Percentiles rank a stretch among this genome's conserved stretches.
These are phyloP conservation scores for Drosophila macrospina DNA, from an alignment of 2,888 invertebrate genomes.

Conservation along the genomic window DNA sequence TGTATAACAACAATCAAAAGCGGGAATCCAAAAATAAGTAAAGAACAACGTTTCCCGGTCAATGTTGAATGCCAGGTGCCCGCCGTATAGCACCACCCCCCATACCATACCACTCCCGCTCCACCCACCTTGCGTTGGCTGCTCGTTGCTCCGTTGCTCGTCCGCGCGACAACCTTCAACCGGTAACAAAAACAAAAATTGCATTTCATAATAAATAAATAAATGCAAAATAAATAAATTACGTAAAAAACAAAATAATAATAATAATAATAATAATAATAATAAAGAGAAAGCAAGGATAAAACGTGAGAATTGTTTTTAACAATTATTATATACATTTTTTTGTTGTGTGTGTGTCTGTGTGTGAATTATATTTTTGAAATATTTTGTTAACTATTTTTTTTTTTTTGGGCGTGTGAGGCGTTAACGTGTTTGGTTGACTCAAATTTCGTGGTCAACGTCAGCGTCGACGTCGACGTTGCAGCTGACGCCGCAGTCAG, in stretches of 20 bases:
- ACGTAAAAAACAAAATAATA: slow-evolving; percentile 33
- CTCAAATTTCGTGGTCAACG: slow-evolving; percentile 65
- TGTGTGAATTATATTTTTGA: neutral
- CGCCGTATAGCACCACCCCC: neutral
- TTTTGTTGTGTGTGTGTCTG: slow-evolving; percentile 1
- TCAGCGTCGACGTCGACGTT: slow-evolving; percentile 36
- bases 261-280: slow-evolving; percentile 23
- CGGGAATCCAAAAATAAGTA: slow-evolving; percentile 40
- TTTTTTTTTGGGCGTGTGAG: slow-evolving; percentile 32
- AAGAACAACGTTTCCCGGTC: slow-evolving; percentile 29
- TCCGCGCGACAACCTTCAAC: slow-evolving; percentile 1
- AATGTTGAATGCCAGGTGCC: slow-evolving; percentile 27
- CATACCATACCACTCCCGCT: too few relatives aligned
- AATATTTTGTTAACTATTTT: slow-evolving; percentile 9
- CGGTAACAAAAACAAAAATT: slow-evolving; percentile 20
- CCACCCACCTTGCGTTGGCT: neutral
- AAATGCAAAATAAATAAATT: slow-evolving; percentile 39
- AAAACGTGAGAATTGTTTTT: slow-evolving; percentile 24
- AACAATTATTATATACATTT: neutral
- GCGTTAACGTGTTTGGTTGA: slow-evolving; percentile 59
- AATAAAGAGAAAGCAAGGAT: slow-evolving; percentile 1
- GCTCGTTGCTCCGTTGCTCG: too few relatives aligned
- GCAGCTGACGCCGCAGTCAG: slow-evolving; percentile 16
- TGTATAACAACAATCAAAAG: slow-evolving; percentile 52
- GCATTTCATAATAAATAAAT: slow-evolving; percentile 46